Conservation (phyloP, 2,888 invertebrate genomes). For the Cheilosia soror region DNA sequence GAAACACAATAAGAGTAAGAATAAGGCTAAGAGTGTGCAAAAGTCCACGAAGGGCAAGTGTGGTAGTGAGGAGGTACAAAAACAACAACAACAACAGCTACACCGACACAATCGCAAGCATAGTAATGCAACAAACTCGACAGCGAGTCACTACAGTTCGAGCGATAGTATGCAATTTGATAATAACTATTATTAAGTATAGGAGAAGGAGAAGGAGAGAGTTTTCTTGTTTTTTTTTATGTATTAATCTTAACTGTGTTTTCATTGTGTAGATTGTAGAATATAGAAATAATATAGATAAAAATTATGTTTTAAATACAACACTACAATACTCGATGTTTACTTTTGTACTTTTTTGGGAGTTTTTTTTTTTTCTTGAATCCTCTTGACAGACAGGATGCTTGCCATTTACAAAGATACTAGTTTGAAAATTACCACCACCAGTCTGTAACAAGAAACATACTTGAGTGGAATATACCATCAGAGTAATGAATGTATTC, state of each 20-base stretch:
- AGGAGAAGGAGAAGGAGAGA: neutral
- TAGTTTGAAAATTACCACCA: too few species aligned
- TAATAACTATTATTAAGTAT: slow-evolving; percentile 76
- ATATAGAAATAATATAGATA: slow-evolving; percentile 24
- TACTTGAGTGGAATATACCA: too few species aligned
- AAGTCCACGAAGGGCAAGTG: slow-evolving; percentile 44
- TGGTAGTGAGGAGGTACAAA: slow-evolving; percentile 62
- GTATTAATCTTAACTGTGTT: slow-evolving; percentile 8
- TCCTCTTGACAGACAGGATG: too few species aligned
- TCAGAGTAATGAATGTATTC: too few species aligned
- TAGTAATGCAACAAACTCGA: slow-evolving; percentile 74
- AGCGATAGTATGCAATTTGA: slow-evolving; percentile 83
- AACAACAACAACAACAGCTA: slow-evolving; percentile 64
- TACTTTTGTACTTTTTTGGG: neutral
- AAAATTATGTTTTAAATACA: slow-evolving; percentile 10
- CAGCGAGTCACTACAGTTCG: slow-evolving; percentile 80
- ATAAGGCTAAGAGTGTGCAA: slow-evolving; percentile 34
- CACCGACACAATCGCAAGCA: slow-evolving; percentile 78
- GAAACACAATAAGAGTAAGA: slow-evolving; percentile 75
- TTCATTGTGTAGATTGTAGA: slow-evolving; percentile 42
- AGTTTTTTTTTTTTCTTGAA: neutral
- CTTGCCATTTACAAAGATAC: too few species aligned
- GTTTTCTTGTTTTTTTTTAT: neutral
- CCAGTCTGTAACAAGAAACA: too few species aligned
- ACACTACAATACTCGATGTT: slow-evolving; percentile 16